phyloP scores from a whole-genome alignment of 1,140 invertebrate species.

The Pseudomyrmex cubaensis region DNA sequence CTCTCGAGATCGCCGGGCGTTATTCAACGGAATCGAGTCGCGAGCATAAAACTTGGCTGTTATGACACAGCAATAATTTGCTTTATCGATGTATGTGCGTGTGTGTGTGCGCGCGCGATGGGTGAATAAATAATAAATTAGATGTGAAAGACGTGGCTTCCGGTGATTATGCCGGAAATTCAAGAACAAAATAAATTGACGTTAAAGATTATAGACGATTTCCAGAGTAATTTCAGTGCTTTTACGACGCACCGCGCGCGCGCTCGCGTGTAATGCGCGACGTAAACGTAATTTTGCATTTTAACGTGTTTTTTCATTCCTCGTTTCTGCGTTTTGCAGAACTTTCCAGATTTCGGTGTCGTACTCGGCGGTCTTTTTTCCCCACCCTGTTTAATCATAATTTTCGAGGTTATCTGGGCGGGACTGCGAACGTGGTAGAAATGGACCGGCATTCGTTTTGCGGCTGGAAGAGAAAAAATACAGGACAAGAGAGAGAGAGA shows the following conservation, averaged over 20 bases:
- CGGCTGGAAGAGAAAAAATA: conserved; percentile 43
- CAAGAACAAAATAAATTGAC: background rate
- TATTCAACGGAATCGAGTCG: conserved; percentile 28
- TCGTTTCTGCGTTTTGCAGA: background rate
- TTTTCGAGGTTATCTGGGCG: conserved; percentile 49
- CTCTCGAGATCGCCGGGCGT: conserved; percentile 18
- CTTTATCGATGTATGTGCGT: background rate
- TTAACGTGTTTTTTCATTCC: background rate
- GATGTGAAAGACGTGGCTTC: conserved; percentile 2
- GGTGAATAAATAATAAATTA: conserved; percentile 6
- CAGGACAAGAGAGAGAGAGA: too few species aligned
- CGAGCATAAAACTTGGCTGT: background rate
- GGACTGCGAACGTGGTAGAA: conserved; percentile 50
- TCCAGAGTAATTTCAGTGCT: background rate
- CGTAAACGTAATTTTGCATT: background rate
- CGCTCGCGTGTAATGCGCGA: background rate
- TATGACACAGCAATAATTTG: background rate
- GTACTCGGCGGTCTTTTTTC: background rate
- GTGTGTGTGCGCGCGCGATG: background rate
- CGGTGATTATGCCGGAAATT: background rate
- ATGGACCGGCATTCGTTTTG: conserved; percentile 52
- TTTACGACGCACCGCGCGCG: background rate
- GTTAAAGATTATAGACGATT: background rate
- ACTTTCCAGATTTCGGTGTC: conserved; percentile 29
- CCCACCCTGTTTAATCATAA: conserved; percentile 37